phyloP scores from a whole-genome alignment of 2,888 invertebrate genomes.

The Ramazzottius varieornatus region DNA sequence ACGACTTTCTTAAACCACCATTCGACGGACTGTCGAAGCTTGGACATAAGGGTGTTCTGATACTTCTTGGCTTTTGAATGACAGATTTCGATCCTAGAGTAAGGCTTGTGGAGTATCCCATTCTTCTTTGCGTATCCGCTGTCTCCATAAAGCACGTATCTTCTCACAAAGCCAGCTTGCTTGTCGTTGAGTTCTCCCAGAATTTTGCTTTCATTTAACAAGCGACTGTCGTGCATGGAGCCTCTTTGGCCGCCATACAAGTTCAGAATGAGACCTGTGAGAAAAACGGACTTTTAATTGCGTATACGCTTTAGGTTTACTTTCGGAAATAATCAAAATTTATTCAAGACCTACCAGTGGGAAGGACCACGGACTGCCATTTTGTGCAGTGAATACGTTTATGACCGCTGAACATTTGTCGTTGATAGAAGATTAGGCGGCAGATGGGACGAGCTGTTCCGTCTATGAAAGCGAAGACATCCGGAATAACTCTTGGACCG shows the following conservation, averaged over 20 bases:
- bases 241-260: neutral
- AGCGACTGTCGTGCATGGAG: neutral
- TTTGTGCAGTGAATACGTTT: neutral
- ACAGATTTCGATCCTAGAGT: too few relatives aligned
- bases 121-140: too few relatives aligned
- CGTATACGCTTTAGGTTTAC: too few relatives aligned
- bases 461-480: neutral
- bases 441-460: neutral
- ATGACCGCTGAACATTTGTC: neutral
- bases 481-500: neutral
- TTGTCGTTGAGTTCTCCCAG: neutral
- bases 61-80: neutral
- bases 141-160: too few relatives aligned
- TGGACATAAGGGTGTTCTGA: too few relatives aligned
- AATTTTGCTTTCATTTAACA: neutral
- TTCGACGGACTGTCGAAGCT: too few relatives aligned
- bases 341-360: neutral
- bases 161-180: neutral
- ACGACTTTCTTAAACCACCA: too few relatives aligned
- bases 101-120: too few relatives aligned
- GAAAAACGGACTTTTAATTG: too few relatives aligned
- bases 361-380: neutral
- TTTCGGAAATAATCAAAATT: too few relatives aligned
- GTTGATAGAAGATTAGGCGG: neutral
- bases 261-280: neutral